phyloP scores from a whole-genome alignment of 2,888 invertebrate species.

The Hipparchia semele region DNA sequence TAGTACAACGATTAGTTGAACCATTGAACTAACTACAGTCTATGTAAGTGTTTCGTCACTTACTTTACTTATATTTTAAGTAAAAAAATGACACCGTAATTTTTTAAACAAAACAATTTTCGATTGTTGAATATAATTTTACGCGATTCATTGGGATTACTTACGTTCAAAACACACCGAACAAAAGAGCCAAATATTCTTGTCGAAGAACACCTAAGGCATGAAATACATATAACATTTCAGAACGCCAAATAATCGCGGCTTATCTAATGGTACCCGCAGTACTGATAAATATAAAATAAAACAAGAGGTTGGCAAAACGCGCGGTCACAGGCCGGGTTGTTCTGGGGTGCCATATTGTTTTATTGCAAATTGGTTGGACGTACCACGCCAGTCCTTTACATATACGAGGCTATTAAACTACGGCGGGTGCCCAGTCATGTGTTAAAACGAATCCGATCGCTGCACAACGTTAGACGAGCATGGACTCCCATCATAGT shows the following conservation, averaged over 20 bases:
- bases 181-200: slow-evolving; percentile 6
- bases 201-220: slow-evolving; percentile 1
- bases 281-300: slow-evolving; percentile 57
- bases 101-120: too few relatives aligned
- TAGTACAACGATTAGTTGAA: too few relatives aligned
- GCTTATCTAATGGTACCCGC: slow-evolving; percentile 60
- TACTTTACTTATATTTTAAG: too few relatives aligned
- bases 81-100: too few relatives aligned
- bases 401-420: slow-evolving; percentile 82
- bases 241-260: slow-evolving; percentile 61
- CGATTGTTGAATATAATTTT: not conserved
- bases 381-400: slow-evolving; percentile 80
- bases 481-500: slow-evolving; percentile 53
- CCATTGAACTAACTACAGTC: too few relatives aligned
- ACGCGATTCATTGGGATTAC: not conserved
- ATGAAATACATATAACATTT: slow-evolving; percentile 37
- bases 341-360: slow-evolving; percentile 72
- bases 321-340: slow-evolving; percentile 58
- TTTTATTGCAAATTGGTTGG: slow-evolving; percentile 83
- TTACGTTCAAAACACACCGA: not conserved
- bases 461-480: slow-evolving; percentile 69
- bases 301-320: slow-evolving; percentile 42
- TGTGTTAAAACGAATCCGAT: slow-evolving; percentile 81
- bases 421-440: slow-evolving; percentile 76
- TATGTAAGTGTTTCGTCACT: too few relatives aligned